Conservation (phyloP, 2,113 vertebrate species). For the Neofelis nebulosa region DNA sequence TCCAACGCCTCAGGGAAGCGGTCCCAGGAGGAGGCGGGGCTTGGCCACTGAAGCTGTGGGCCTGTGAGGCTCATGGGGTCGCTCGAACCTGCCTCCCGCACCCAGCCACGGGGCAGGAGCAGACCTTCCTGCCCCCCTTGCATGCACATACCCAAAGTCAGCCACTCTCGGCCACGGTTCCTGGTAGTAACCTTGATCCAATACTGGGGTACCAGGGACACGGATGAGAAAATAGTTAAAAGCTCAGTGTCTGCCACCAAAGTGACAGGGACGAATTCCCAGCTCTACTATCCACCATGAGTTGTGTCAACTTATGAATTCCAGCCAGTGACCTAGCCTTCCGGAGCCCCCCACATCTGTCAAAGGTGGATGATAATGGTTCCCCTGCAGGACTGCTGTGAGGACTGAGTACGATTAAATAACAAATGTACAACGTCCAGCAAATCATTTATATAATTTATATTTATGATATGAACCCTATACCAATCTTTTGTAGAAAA, state of each 20-base stretch:
- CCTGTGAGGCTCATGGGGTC: neutral
- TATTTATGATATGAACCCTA: neutral
- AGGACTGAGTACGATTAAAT: neutral
- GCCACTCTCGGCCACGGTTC: neutral
- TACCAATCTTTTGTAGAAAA: neutral
- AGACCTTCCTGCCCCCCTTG: neutral
- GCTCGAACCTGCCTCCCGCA: neutral
- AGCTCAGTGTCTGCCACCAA: neutral
- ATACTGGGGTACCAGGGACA: neutral
- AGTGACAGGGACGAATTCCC: neutral
- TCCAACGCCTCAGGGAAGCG: neutral
- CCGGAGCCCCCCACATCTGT: neutral
- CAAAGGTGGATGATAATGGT: neutral
- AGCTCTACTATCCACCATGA: neutral
- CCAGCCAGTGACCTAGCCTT: neutral
- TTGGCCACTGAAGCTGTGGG: neutral
- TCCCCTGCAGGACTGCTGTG: neutral
- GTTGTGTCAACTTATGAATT: neutral
- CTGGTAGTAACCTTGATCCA: neutral
- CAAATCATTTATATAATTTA: neutral
- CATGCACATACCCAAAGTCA: neutral
- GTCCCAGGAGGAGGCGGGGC: neutral
- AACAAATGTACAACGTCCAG: neutral
- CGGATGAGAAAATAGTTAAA: neutral
- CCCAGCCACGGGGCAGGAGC: neutral